Percentiles rank a stretch among this genome's conserved stretches.
Evolutionary conservation across 2,888 invertebrate species (phyloP).

Genomic region (Villa cingulata): DNA sequence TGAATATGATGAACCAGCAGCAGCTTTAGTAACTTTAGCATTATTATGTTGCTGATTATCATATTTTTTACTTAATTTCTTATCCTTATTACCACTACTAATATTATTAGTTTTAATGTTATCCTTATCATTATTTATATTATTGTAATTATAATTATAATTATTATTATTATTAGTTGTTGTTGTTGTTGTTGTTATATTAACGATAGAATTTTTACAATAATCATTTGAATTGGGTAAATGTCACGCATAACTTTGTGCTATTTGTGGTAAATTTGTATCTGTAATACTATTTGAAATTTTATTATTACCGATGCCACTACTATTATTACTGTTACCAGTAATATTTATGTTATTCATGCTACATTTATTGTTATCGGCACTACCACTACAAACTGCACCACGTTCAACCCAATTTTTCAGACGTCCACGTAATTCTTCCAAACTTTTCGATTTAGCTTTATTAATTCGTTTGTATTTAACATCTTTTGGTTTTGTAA

Average conservation of each 20-base stretch:
- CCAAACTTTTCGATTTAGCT: slow-evolving; percentile 77
- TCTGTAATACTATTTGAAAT: slow-evolving; percentile 2
- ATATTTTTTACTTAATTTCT: too few relatives aligned
- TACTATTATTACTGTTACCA: slow-evolving; percentile 9
- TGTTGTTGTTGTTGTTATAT: too few relatives aligned
- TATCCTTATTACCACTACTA: too few relatives aligned
- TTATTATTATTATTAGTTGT: too few relatives aligned
- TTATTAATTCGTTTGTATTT: slow-evolving; percentile 84
- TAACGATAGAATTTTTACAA: too few relatives aligned
- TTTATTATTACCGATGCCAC: slow-evolving; percentile 11
- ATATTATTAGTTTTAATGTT: too few relatives aligned
- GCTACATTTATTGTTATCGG: slow-evolving; percentile 4
- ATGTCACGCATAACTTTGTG: slow-evolving; percentile 47
- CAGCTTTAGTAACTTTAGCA: too few relatives aligned
- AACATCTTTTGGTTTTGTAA: slow-evolving; percentile 81
- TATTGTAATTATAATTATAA: too few relatives aligned
- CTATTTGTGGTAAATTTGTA: slow-evolving; percentile 29
- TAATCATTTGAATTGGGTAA: slow-evolving; percentile 16
- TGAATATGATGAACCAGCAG: too few relatives aligned
- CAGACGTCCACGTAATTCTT: slow-evolving; percentile 66
- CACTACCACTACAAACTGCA: slow-evolving; percentile 18
- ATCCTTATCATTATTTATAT: too few relatives aligned
- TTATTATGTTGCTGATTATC: too few relatives aligned
- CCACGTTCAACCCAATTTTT: slow-evolving; percentile 79
- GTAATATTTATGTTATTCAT: slow-evolving; percentile 16